Evolutionary conservation across 23 tunicate species (phyloP).

Genomic region (Phallusia fumigata): DNA sequence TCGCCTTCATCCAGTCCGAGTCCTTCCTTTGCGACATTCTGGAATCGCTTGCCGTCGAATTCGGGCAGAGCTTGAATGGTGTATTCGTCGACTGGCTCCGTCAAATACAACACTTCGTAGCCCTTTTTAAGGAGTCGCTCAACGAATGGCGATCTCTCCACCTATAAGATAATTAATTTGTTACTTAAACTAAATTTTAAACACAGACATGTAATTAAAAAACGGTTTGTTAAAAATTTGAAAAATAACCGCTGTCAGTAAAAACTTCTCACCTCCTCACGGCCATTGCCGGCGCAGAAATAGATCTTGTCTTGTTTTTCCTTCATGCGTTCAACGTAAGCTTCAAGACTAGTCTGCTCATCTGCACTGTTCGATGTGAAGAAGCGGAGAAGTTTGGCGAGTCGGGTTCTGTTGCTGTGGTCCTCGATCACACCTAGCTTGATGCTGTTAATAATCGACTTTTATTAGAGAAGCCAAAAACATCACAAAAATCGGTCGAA

Average conservation of each 20-base stretch:
- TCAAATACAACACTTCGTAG: slow-evolving; percentile 87
- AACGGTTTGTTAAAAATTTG: too few relatives aligned
- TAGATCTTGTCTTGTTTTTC: slow-evolving; percentile 97
- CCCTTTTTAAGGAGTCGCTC: slow-evolving; percentile 95
- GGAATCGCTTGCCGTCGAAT: slow-evolving; percentile 98
- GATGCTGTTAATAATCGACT: too few relatives aligned
- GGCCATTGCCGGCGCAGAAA: slow-evolving; percentile 96
- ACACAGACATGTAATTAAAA: too few relatives aligned
- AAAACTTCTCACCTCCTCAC: slow-evolving; percentile 62
- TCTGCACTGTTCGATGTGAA: slow-evolving; percentile 81
- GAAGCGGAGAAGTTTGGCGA: slow-evolving; percentile 94
- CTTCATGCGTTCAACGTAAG: slow-evolving; percentile 96
- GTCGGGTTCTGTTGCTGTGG: slow-evolving; percentile 95
- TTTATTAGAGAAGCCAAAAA: too few relatives aligned
- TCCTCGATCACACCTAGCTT: slow-evolving; percentile 99
- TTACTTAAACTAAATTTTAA: too few relatives aligned
- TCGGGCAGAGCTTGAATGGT: slow-evolving; percentile 98
- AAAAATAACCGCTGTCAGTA: too few relatives aligned
- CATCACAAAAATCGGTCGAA: too few relatives aligned
- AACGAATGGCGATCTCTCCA: slow-evolving; percentile 90
- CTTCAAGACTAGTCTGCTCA: slow-evolving; percentile 74
- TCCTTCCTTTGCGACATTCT: slow-evolving; percentile 99
- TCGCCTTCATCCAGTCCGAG: slow-evolving; percentile 90
- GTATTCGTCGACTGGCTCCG: slow-evolving; percentile 99
- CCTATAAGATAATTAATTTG: too few relatives aligned